Evolutionary conservation across 1,140 invertebrate species (phyloP).

Genomic region (Holotrichia oblita): DNA sequence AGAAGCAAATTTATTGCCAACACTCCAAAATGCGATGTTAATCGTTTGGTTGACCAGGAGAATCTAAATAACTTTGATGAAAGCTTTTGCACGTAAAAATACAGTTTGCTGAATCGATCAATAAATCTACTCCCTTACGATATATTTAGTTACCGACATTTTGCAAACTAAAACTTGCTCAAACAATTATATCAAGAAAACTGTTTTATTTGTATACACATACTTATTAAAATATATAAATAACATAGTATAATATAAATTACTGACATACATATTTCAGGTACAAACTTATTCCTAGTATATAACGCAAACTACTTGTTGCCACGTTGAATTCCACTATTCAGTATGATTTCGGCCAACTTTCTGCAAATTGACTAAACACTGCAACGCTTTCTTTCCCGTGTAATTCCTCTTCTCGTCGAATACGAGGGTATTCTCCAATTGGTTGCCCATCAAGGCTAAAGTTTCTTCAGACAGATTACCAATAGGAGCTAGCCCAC

Average conservation of each 20-base stretch:
- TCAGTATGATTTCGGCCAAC: not conserved
- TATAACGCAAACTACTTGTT: no score
- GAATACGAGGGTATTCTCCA: not conserved
- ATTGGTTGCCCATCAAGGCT: not conserved
- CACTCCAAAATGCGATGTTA: no score
- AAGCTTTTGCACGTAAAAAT: no score
- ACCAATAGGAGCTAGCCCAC: not conserved
- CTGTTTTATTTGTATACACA: not conserved
- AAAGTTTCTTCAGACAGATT: not conserved
- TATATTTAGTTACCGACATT: no score
- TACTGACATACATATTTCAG: not conserved
- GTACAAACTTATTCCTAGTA: not conserved
- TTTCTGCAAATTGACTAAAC: conserved; percentile 5
- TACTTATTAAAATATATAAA: not conserved
- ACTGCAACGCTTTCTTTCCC: not conserved
- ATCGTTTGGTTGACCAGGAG: no score
- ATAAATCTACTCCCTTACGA: no score
- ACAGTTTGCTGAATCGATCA: no score
- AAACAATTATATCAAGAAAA: no score
- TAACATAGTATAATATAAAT: not conserved
- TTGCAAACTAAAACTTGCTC: no score
- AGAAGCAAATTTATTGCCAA: not conserved
- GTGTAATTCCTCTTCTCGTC: conserved; percentile 20
- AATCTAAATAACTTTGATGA: no score
- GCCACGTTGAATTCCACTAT: not conserved